A percentile compares a stretch with the other conserved stretches of the same genome.
phyloP scores from a whole-genome alignment of 2,797 vertebrate species.

The Microctenopoma steveboyesi region DNA sequence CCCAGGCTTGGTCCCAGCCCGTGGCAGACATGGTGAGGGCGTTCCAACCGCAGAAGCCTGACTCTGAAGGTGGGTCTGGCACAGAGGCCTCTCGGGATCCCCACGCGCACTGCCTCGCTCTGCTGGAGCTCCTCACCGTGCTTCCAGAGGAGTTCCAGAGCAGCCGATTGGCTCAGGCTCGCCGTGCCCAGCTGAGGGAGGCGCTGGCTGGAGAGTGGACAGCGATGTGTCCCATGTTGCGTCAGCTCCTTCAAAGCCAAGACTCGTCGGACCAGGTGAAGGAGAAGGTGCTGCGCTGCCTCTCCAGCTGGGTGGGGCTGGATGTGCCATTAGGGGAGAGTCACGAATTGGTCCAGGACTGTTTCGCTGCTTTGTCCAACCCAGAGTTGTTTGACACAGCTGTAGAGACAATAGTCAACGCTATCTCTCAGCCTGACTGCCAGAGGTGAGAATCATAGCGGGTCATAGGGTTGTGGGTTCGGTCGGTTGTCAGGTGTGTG shows the following conservation, averaged over 20 bases:
- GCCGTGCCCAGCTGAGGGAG: constrained; percentile 89
- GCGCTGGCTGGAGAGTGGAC: constrained; percentile 89
- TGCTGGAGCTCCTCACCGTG: constrained; percentile 94
- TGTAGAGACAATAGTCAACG: constrained; percentile 93
- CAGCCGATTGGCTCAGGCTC: constrained; percentile 88
- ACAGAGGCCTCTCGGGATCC: constrained; percentile 86
- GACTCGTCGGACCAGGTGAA: constrained; percentile 90
- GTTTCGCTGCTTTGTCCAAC: constrained; percentile 89
- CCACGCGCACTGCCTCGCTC: constrained; percentile 88
- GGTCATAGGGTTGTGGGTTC: neutral
- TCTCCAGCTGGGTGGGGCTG: constrained; percentile 95
- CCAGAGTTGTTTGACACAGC: constrained; percentile 94
- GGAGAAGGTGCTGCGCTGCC: constrained; percentile 92
- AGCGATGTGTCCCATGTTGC: constrained; percentile 90
- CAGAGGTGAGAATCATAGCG: constrained; percentile 86
- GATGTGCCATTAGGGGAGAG: constrained; percentile 91
- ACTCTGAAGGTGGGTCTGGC: constrained; percentile 42
- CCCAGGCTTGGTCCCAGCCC: constrained; percentile 91
- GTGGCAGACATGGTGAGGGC: constrained; percentile 94
- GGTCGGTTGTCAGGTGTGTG: neutral
- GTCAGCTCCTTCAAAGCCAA: constrained; percentile 92
- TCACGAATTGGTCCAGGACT: constrained; percentile 91
- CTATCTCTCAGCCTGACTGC: constrained; percentile 94
- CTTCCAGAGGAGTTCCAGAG: constrained; percentile 97
- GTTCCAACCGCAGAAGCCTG: constrained; percentile 84